Evolutionary conservation across 2,113 vertebrate species (phyloP).

Genomic region (Stegastes partitus): DNA sequence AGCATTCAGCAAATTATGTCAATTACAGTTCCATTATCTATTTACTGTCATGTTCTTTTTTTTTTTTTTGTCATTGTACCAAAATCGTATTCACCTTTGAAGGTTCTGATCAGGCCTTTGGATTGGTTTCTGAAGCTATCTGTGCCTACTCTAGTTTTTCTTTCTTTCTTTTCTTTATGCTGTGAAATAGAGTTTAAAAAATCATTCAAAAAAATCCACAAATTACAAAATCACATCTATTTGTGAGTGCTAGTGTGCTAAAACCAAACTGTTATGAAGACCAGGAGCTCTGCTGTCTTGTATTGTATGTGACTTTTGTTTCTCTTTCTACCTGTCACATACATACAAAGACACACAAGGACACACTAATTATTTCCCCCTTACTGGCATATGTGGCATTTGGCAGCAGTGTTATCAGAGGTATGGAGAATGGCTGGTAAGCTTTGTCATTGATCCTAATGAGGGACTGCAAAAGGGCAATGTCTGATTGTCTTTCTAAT

Average conservation of each 20-base stretch:
- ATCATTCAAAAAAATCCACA: background rate
- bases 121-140: background rate
- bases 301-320: background rate
- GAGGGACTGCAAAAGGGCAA: slow-evolving; percentile 28
- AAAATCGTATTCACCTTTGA: background rate
- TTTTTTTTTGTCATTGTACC: background rate
- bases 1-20: background rate
- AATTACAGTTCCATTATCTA: background rate
- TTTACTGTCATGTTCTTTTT: background rate
- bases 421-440: background rate
- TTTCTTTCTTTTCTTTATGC: too few species aligned
- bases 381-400: slow-evolving; percentile 23
- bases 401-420: slow-evolving; percentile 11
- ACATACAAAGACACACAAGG: background rate
- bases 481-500: slow-evolving; percentile 11
- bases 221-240: too few species aligned
- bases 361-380: background rate
- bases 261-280: background rate
- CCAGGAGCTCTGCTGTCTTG: background rate
- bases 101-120: background rate
- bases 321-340: background rate
- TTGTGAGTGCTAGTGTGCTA: too few species aligned
- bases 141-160: background rate
- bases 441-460: slow-evolving; percentile 22
- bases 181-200: background rate